A percentile compares a stretch with the other conserved stretches of the same genome.
Evolutionary conservation across 2,888 invertebrate species (phyloP).

Genomic region (Pristionchus arcanus): DNA sequence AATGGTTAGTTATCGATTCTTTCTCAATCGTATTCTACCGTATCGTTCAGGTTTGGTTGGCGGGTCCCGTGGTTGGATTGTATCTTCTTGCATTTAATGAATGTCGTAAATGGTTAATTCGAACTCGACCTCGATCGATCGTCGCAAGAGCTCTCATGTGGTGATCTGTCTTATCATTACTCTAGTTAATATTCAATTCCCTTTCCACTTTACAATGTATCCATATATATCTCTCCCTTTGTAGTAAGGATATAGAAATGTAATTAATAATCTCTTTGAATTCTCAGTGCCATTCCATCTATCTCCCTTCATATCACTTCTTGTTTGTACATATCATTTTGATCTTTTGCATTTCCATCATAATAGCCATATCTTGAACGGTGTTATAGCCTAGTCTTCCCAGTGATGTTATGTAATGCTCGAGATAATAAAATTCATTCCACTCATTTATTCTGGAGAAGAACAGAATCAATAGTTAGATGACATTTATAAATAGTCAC

Average conservation of each 20-base stretch:
- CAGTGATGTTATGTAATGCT: conserved; percentile 4
- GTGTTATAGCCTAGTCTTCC: conserved; percentile 19
- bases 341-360: background rate
- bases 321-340: conserved; percentile 30
- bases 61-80: conserved; percentile 70
- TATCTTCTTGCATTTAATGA: conserved; percentile 77
- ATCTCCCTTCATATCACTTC: background rate
- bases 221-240: background rate
- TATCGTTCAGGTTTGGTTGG: conserved; percentile 59
- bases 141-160: conserved; percentile 69
- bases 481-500: background rate
- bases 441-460: background rate
- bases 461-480: conserved; percentile 4
- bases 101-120: conserved; percentile 72
- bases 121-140: conserved; percentile 64
- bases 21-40: background rate
- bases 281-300: conserved; percentile 11
- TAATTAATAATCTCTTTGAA: background rate
- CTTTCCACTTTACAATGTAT: background rate
- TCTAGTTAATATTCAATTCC: background rate
- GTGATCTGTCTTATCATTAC: conserved; percentile 56
- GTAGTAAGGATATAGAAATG: background rate
- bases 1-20: conserved; percentile 64
- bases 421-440: background rate
- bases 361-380: conserved; percentile 33